Evolutionary conservation across 2,888 invertebrate genomes (phyloP).

Genomic region (Melanophora roralis): DNA sequence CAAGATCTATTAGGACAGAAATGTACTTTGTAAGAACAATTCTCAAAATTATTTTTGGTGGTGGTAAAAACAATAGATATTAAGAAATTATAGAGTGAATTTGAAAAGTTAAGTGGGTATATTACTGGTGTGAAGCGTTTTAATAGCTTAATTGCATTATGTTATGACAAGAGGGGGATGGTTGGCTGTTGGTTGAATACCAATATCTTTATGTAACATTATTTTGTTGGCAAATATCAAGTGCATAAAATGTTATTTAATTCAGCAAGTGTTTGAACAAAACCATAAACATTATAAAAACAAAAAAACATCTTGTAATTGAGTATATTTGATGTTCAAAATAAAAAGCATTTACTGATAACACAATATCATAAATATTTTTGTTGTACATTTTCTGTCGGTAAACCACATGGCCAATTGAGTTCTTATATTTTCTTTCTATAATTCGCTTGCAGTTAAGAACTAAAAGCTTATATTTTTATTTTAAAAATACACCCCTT

Average conservation of each 20-base stretch:
- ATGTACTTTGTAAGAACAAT: no score
- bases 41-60: slow-evolving; percentile 30
- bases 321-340: slow-evolving; percentile 49
- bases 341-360: slow-evolving; percentile 65
- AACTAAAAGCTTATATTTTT: slow-evolving; percentile 50
- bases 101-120: slow-evolving; percentile 11
- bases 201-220: slow-evolving; percentile 21
- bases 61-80: slow-evolving; percentile 22
- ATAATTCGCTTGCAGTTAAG: neutral
- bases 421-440: slow-evolving; percentile 20
- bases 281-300: slow-evolving; percentile 33
- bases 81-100: neutral
- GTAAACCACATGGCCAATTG: slow-evolving; percentile 58
- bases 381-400: neutral
- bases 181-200: slow-evolving; percentile 14
- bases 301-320: slow-evolving; percentile 52
- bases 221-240: slow-evolving; percentile 59
- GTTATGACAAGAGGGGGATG: slow-evolving; percentile 49
- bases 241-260: slow-evolving; percentile 65
- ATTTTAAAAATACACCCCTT: slow-evolving; percentile 37
- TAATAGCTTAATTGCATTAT: slow-evolving; percentile 56
- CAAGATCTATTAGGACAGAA: slow-evolving; percentile 29
- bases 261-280: slow-evolving; percentile 66
- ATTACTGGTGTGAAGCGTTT: slow-evolving; percentile 44
- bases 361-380: slow-evolving; percentile 27